These are phyloP conservation scores for Cyrtodaria siliqua DNA, from an alignment of 2,888 invertebrate genomes.

Conservation along the genomic window DNA sequence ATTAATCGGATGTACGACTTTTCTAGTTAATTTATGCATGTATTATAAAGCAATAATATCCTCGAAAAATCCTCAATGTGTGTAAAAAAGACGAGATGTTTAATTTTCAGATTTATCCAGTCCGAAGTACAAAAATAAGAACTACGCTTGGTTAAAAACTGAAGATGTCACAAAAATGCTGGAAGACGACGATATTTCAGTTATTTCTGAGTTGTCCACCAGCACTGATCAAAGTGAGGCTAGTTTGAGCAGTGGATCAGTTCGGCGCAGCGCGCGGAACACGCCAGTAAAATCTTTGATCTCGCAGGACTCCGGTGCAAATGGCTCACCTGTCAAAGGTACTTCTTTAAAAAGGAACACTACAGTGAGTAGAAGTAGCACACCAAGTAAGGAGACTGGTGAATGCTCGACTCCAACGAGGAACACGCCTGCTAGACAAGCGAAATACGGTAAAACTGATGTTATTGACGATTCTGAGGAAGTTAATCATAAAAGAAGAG, in stretches of 20 bases:
- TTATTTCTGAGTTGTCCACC: conserved; percentile 52
- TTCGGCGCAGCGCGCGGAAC: conserved; percentile 36
- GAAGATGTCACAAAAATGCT: conserved; percentile 69
- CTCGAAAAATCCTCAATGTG: no score
- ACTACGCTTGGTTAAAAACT: conserved; percentile 61
- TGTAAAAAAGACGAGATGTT: no score
- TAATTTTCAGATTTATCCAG: conserved; percentile 45
- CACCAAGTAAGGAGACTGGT: background rate
- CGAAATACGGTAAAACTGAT: no score
- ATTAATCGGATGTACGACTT: no score
- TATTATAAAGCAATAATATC: no score
- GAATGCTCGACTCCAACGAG: background rate
- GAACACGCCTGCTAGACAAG: conserved; percentile 3
- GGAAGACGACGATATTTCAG: conserved; percentile 60
- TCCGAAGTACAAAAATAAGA: conserved; percentile 40
- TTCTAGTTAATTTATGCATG: no score
- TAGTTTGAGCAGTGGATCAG: conserved; percentile 3
- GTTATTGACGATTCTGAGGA: no score
- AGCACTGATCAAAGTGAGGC: conserved; percentile 3
- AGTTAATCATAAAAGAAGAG: background rate
- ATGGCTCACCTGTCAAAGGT: background rate
- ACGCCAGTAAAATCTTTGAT: conserved; percentile 4
- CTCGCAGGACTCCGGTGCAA: no score
- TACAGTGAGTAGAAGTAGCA: background rate
- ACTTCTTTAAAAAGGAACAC: background rate